Evolutionary conservation across 2,797 vertebrate species (phyloP).

Genomic region (Toxotes lorentzi): DNA sequence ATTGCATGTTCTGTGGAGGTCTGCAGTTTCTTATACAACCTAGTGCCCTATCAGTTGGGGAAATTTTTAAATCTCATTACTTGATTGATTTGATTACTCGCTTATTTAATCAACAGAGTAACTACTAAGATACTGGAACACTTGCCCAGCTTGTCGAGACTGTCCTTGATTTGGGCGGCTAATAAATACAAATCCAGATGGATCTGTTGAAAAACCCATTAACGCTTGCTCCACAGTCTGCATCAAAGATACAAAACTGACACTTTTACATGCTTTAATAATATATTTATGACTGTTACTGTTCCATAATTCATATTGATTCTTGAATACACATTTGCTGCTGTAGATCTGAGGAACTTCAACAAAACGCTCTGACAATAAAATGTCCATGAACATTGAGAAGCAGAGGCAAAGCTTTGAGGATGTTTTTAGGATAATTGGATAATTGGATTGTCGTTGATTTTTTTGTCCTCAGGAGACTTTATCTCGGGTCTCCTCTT

Average conservation of each 20-base stretch:
- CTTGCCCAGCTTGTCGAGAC: neutral
- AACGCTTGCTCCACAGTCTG: neutral
- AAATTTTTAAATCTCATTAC: slow-evolving; percentile 73
- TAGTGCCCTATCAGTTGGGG: slow-evolving; percentile 56
- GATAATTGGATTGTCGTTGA: slow-evolving; percentile 34
- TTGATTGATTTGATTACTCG: slow-evolving; percentile 71
- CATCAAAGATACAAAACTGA: neutral
- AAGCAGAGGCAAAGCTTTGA: slow-evolving; percentile 21
- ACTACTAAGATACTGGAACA: slow-evolving; percentile 44
- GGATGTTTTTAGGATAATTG: slow-evolving; percentile 44
- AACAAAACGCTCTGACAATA: slow-evolving; percentile 31
- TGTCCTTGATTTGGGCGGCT: slow-evolving; percentile 1
- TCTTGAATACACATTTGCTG: neutral
- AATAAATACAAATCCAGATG: neutral
- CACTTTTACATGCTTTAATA: neutral
- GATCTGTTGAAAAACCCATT: neutral
- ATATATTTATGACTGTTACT: neutral
- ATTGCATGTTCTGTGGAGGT: slow-evolving; percentile 67
- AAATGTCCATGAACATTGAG: slow-evolving; percentile 15
- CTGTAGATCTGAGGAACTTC: slow-evolving; percentile 2
- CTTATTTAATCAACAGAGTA: slow-evolving; percentile 59
- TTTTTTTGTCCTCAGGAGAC: slow-evolving; percentile 22
- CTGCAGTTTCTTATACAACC: slow-evolving; percentile 64
- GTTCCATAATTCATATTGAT: slow-evolving; percentile 3
- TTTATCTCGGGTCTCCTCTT: slow-evolving; percentile 10